phyloP scores from a whole-genome alignment of 2,888 invertebrate genomes.

The Diarsia mendica region DNA sequence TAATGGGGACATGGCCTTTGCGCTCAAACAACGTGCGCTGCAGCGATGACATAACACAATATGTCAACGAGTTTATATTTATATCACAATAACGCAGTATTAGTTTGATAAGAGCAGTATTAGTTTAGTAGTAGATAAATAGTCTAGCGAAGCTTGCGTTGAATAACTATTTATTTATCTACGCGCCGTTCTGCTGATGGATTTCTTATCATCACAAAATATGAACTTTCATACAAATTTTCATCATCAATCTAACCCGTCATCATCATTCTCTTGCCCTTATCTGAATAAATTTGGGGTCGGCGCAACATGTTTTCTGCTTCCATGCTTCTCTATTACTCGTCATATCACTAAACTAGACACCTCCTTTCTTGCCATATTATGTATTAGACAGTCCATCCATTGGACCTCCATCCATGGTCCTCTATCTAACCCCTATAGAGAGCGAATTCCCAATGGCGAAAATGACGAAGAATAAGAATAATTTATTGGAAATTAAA shows the following conservation, averaged over 20 bases:
- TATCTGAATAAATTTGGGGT: too few species aligned
- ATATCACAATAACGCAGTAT: conserved; percentile 26
- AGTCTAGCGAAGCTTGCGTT: background rate
- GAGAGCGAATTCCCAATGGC: background rate
- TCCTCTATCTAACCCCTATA: background rate
- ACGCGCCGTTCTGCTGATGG: background rate
- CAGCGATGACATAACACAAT: conserved; percentile 45
- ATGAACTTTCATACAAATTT: background rate
- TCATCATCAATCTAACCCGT: background rate
- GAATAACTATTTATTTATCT: background rate
- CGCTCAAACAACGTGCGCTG: conserved; percentile 34
- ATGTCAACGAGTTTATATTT: conserved; percentile 39
- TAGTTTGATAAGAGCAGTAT: conserved; percentile 23
- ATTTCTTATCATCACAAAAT: background rate
- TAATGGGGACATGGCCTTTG: conserved; percentile 57
- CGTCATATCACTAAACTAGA: too few species aligned
- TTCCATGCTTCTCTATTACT: too few species aligned
- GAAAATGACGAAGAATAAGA: background rate
- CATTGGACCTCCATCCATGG: too few species aligned
- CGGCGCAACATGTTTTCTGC: too few species aligned
- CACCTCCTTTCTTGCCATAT: too few species aligned
- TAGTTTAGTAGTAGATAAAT: conserved; percentile 8
- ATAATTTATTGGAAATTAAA: too few species aligned
- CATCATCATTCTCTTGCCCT: too few species aligned
- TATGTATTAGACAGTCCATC: too few species aligned